Evolutionary conservation across 2,888 invertebrate genomes (phyloP), one percentile per base, ranked within the genome.

Genomic region (Parochlus steinenii): DNA sequence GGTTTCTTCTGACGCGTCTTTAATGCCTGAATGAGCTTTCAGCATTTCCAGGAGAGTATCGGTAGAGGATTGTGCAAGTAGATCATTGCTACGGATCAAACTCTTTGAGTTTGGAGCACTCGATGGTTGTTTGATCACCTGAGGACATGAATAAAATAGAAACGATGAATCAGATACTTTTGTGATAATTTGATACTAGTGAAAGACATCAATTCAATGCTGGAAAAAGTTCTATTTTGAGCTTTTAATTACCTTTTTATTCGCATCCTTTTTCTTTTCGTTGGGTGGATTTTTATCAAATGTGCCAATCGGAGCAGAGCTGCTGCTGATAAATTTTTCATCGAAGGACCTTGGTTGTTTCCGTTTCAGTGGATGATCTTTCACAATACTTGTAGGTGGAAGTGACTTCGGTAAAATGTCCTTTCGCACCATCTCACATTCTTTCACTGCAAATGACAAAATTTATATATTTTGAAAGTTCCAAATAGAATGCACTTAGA

Each of bases 1-100:
- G 6, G 59, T 59, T 40, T 60, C 59, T 5, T 51, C 54, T 6
- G 48, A 54, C 45, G 57, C 58, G n/a, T 59, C 56, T 39, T 58
- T 59, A n/a, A 59, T 49, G 0, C 60, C 58, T 2, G 56, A 45
- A 42, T 59, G 56, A 38, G 56, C 56, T 44, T 55, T 58, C 5
- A 59, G 42, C 46, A 60, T 44, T 31, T 55, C 57, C 17, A 58
- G 52, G 3, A 59, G 46, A 12, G 49, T 58, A 44, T 59, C 59
- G 1, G 55, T 58, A 25, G 51, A 51, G 27, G 56, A 57, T 39
- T 59, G 60, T 8, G 51, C 47, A 15, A 59, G 42, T 27, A 60
- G 44, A 22, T 58, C 54, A 38, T 53, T 55, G 40, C 48, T 53
- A n/a, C 56, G 49, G 8, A 48, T 40, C 25, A 47, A 38, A 33